Evolutionary conservation across 1,140 invertebrate genomes (phyloP).

Genomic region (Luehdorfia chinensis): DNA sequence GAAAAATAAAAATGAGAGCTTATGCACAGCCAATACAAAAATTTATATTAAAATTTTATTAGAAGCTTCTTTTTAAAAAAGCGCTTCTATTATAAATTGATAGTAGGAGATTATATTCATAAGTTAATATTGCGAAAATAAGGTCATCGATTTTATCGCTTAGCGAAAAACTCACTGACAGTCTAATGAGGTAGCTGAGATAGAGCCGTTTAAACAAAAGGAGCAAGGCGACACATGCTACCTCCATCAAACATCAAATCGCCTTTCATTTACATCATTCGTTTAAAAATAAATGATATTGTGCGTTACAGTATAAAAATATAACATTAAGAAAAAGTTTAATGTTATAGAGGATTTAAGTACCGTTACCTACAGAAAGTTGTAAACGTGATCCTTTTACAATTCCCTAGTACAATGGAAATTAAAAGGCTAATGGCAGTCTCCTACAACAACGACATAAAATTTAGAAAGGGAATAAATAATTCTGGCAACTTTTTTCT

Average conservation of each 20-base stretch:
- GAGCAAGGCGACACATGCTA: slow-evolving; percentile 4
- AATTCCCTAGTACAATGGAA: slow-evolving; percentile 12
- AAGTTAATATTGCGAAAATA: slow-evolving; percentile 4
- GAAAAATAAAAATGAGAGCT: neutral
- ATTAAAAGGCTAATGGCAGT: slow-evolving; percentile 8
- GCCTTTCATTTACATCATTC: slow-evolving; percentile 4
- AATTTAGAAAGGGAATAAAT: neutral
- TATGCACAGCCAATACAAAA: neutral
- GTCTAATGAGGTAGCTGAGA: slow-evolving; percentile 17
- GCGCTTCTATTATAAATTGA: slow-evolving; percentile 7
- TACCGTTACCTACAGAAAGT: slow-evolving; percentile 14
- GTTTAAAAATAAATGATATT: slow-evolving; percentile 9
- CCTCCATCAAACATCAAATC: slow-evolving; percentile 10
- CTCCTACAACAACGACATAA: slow-evolving; percentile 6
- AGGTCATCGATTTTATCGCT: slow-evolving; percentile 8
- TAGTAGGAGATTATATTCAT: slow-evolving; percentile 14
- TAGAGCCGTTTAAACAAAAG: slow-evolving; percentile 15
- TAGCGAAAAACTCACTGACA: slow-evolving; percentile 9
- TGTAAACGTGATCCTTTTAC: slow-evolving; percentile 4
- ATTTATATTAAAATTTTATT: neutral
- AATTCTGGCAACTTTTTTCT: neutral
- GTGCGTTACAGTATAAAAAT: slow-evolving; percentile 18
- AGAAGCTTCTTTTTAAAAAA: slow-evolving; percentile 1
- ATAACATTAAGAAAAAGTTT: slow-evolving; percentile 14
- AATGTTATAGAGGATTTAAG: slow-evolving; percentile 6